Evolutionary conservation across 2,113 vertebrate species (phyloP), one percentile per base, ranked within the genome.

Genomic region (Eulemur macaco): DNA sequence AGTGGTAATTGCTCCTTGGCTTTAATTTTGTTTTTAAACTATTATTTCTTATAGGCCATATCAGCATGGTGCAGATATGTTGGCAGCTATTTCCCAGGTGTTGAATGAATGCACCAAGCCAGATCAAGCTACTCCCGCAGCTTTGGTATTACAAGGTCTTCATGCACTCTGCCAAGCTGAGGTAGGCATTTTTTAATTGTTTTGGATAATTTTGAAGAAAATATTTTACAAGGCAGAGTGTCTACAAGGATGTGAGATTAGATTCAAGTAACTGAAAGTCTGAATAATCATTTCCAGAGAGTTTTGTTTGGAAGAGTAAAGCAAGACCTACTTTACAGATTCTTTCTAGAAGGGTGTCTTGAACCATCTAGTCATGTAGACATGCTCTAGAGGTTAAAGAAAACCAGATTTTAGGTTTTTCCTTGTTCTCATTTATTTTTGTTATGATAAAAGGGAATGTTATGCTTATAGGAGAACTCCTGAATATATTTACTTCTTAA

Each of bases 11-110:
- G 15, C 11, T 89, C 39, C 69, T 91, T 54, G 18, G 17, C 15
- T 89, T 66, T 87, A 15, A 93, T 90, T 85, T 76, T 91, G 20
- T 60, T 45, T 95, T 89, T 76, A 11, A 86, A 42, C 31, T 66
- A 21, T 93, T 9, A 47, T 81, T 95, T 97, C 45, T 37, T 39
- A 27, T 96, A 99, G 99, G 95, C 99, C 99, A 0, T 99, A 99
- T 97, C 99, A 99, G 87, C 99, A 99, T 8, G 99, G 99, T 71
- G 99, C 99, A 29, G 99, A 99, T 97, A 99, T 99, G 99, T 82
- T 99, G 95, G 99, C 99, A 82, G 99, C 99, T 60, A 99, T 99
- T 91, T 99, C 98, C 21, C 99, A 99, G 87, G 98, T 99, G 2
- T 94, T 99, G 93, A 98, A 98, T 89, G 99, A 99, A 97, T 99